Base-by-base conservation (phyloP, 1,140 invertebrate genomes). In the Cydia amplana region DNA sequence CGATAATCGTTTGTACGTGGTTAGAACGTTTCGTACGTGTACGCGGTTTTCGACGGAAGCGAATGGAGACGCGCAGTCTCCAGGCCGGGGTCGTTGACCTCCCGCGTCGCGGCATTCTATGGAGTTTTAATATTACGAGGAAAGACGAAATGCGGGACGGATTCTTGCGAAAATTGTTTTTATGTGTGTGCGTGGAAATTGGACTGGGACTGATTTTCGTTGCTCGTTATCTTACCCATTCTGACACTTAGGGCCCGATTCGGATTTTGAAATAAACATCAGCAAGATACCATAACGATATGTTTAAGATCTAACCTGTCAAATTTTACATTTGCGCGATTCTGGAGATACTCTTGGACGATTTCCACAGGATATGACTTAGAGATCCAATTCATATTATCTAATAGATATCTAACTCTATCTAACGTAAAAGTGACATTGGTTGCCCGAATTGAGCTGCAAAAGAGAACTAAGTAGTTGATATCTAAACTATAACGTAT, bases 81-180 rank as follows among this genome's bases (percentile, higher is more conserved):
- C 65, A 36, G 16, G 28, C 28, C 1, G 23, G n/a, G 65, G 65
- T 70, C 65, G 18, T 36, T 36, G 65, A 70, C 65, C 65, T 23
- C 55, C 16, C 16, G 65, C 28, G 28, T 36, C 65, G 65, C 28
- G 32, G 65, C 36, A 70, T 70, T 70, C 65, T 70, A 70, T 70
- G 32, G 32, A 70, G 28, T 70, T 70, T 70, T 70, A 70, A 70
- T 70, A 70, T 70, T 70, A 18, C 65, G 32, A 70, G 28, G 32
- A 36, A 36, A 36, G 32, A 70, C 28, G 28, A 36, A 70, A 70
- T 36, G 25, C 55, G 55, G 18, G 55, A 23, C 55, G 55, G 55
- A 60, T 23, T 60, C 55, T 23, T 23, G 55, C 20, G 55, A 60
- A 60, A 60, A 60, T 55, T 49, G 0, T 32, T 1, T 43, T 43